phyloP scores from a whole-genome alignment of 2,797 vertebrate species.

The Glossophaga mutica region DNA sequence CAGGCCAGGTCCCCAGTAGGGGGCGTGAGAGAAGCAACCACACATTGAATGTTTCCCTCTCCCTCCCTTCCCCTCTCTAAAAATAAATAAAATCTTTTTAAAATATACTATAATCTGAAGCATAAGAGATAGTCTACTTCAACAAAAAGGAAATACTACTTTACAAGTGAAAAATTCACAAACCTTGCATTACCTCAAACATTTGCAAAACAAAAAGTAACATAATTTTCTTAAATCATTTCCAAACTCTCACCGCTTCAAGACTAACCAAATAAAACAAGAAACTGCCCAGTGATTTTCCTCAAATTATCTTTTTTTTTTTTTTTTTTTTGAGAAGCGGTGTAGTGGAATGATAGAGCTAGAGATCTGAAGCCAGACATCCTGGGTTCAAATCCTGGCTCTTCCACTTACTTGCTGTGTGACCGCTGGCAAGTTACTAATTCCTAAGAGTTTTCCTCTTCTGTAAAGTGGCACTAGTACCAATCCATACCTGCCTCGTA shows the following conservation, averaged over 20 bases:
- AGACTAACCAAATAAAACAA: not conserved
- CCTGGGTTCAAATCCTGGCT: not conserved
- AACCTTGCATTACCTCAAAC: not conserved
- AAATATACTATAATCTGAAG: not conserved
- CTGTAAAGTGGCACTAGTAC: not conserved
- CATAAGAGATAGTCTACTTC: not conserved
- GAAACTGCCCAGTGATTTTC: not conserved
- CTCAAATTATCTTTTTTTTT: not conserved
- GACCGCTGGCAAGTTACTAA: not conserved
- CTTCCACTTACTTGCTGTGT: not conserved
- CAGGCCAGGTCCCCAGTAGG: too few relatives aligned
- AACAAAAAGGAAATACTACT: slow-evolving; percentile 16
- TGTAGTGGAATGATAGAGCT: not conserved
- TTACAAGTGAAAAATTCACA: not conserved
- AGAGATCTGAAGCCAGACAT: not conserved
- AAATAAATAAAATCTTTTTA: too few relatives aligned
- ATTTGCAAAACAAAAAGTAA: not conserved
- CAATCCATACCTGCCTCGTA: not conserved
- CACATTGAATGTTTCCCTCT: too few relatives aligned
- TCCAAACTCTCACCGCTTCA: not conserved
- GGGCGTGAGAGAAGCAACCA: too few relatives aligned
- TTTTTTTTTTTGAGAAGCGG: not conserved
- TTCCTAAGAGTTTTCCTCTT: not conserved
- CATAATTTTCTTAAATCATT: slow-evolving; percentile 29
- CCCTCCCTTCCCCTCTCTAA: too few relatives aligned